Evolutionary conservation across 2,888 invertebrate genomes (phyloP).

Genomic region (Diloba caeruleocephala): DNA sequence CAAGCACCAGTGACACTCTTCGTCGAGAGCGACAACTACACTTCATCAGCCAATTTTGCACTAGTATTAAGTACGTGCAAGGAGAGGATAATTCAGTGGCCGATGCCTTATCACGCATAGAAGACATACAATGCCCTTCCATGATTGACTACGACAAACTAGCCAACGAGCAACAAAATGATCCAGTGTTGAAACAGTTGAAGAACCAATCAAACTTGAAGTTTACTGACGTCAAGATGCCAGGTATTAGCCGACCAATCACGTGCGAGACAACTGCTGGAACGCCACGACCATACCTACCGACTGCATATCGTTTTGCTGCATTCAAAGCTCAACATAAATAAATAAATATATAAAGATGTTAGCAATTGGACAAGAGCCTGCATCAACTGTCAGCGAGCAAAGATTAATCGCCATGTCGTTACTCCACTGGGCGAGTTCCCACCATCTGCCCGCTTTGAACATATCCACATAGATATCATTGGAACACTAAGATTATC

Average conservation of each 20-base stretch:
- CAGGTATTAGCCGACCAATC: neutral
- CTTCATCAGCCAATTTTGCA: too few species aligned
- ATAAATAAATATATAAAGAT: neutral
- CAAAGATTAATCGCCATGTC: slow-evolving; percentile 8
- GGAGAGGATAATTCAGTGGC: slow-evolving; percentile 32
- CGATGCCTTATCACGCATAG: slow-evolving; percentile 39
- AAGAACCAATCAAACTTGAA: neutral
- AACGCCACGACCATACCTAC: slow-evolving; percentile 22
- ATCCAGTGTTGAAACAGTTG: too few species aligned
- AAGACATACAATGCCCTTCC: slow-evolving; percentile 19
- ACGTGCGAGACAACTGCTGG: slow-evolving; percentile 19
- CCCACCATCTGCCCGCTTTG: slow-evolving; percentile 2
- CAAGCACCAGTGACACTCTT: too few species aligned
- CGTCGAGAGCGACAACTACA: too few species aligned
- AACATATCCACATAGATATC: slow-evolving; percentile 12
- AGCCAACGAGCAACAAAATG: neutral
- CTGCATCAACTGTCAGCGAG: slow-evolving; percentile 8
- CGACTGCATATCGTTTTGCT: slow-evolving; percentile 13
- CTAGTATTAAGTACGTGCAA: too few species aligned
- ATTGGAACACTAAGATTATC: slow-evolving; percentile 10
- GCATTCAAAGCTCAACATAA: slow-evolving; percentile 35
- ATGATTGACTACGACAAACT: slow-evolving; percentile 2
- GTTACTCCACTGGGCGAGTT: slow-evolving; percentile 14
- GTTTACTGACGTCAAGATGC: neutral
- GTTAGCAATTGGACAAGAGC: slow-evolving; percentile 2